A percentile compares a stretch with the other conserved stretches of the same genome.
Evolutionary conservation across 2,797 vertebrate genomes (phyloP).

Genomic region (Phataginus tetradactyla): DNA sequence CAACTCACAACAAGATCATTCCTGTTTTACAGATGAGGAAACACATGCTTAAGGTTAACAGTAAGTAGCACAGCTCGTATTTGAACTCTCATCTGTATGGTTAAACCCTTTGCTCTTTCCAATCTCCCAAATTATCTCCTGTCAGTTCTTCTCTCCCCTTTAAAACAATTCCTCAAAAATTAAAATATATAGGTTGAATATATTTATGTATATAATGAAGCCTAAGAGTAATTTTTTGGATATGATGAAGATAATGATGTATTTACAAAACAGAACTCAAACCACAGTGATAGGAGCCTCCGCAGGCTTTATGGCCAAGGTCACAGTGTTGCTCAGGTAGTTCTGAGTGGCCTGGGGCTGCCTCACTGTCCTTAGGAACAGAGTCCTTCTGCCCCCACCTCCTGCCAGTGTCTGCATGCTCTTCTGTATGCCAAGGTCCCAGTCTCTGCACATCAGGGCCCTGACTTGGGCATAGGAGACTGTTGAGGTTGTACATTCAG

Average conservation of each 20-base stretch:
- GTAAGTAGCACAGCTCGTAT: neutral
- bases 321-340: neutral
- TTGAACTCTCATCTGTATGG: neutral
- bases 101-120: neutral
- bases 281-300: neutral
- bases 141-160: neutral
- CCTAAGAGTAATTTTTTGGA: neutral
- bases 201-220: neutral
- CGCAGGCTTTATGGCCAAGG: neutral
- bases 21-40: neutral
- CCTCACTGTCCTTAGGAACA: neutral
- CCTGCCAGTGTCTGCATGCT: neutral
- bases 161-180: conserved; percentile 12
- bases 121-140: neutral
- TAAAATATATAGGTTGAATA: neutral
- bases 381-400: neutral
- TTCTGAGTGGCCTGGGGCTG: neutral
- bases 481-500: neutral
- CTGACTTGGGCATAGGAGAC: neutral
- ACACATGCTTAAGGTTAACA: neutral
- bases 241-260: neutral
- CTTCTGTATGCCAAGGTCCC: neutral
- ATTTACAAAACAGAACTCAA: conserved; percentile 26
- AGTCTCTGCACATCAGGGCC: neutral
- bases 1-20: neutral